Percentiles rank a stretch among this genome's conserved stretches.
Conservation (phyloP, 2,113 vertebrate genomes). For the Cyanistes caeruleus region DNA sequence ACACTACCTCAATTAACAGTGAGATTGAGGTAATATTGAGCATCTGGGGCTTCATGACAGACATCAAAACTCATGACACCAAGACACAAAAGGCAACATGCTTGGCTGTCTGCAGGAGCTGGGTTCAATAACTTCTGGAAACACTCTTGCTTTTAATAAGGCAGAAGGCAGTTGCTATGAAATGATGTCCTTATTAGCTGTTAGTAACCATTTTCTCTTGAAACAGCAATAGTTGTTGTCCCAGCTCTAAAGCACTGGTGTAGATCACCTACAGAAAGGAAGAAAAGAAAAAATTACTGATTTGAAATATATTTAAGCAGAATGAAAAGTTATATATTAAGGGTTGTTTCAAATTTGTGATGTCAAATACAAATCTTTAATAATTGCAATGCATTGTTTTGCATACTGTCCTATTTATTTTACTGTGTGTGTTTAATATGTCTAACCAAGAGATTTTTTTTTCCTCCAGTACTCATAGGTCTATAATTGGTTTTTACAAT, state of each 20-base stretch:
- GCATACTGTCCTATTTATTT: not conserved
- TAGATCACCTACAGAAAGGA: constrained; percentile 41
- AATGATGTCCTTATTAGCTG: not conserved
- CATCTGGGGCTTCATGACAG: not conserved
- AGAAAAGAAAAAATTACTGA: not conserved
- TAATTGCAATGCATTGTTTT: not conserved
- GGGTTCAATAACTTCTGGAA: not conserved
- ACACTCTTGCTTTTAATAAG: not conserved
- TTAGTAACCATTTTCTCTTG: not conserved
- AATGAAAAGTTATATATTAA: not conserved
- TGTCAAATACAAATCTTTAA: not conserved
- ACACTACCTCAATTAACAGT: not conserved
- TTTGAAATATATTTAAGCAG: not conserved
- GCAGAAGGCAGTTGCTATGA: not conserved
- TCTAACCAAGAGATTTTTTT: not conserved
- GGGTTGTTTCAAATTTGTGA: not conserved
- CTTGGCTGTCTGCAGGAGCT: not conserved
- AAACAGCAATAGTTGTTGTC: not conserved
- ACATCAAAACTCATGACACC: not conserved
- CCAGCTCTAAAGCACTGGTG: not conserved
- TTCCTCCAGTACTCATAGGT: not conserved
- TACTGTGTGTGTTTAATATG: not conserved
- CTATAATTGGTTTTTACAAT: not conserved
- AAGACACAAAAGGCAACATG: not conserved
- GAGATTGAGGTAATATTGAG: not conserved